phyloP scores from a whole-genome alignment of 2,888 invertebrate species.

The Drosophila recens region DNA sequence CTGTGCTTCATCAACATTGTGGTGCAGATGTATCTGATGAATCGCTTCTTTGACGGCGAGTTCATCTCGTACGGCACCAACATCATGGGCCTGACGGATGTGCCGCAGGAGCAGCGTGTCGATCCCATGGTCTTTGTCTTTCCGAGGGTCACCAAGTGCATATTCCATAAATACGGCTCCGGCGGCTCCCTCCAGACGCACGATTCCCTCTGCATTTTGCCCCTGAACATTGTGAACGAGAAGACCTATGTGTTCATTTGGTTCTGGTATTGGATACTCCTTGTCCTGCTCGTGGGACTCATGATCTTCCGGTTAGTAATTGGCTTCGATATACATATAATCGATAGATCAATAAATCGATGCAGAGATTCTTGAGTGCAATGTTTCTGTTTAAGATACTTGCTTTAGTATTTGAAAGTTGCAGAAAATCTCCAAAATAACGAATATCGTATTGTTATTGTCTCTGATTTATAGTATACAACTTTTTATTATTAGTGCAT shows the following conservation, averaged over 20 bases:
- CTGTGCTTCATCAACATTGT: slow-evolving; percentile 94
- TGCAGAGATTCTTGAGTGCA: too few relatives aligned
- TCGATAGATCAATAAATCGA: neutral
- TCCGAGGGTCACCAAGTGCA: slow-evolving; percentile 95
- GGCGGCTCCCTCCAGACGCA: slow-evolving; percentile 94
- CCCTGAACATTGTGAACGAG: slow-evolving; percentile 96
- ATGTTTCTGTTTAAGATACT: too few relatives aligned
- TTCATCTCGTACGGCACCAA: slow-evolving; percentile 94
- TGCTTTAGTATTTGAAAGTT: neutral
- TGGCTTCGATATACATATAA: too few relatives aligned
- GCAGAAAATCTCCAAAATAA: too few relatives aligned
- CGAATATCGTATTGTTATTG: too few relatives aligned
- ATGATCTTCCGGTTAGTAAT: slow-evolving; percentile 88
- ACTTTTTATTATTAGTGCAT: too few relatives aligned
- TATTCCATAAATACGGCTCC: slow-evolving; percentile 95
- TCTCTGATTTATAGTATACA: too few relatives aligned
- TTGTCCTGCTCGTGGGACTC: slow-evolving; percentile 88
- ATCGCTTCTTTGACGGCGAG: slow-evolving; percentile 95
- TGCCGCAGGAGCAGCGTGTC: slow-evolving; percentile 92
- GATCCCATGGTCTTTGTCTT: slow-evolving; percentile 97
- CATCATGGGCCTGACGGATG: slow-evolving; percentile 92
- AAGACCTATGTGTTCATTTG: slow-evolving; percentile 97
- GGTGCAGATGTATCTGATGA: slow-evolving; percentile 95
- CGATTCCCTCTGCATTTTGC: slow-evolving; percentile 94
- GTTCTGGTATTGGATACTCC: slow-evolving; percentile 96